Evolutionary conservation across 2,888 invertebrate species (phyloP).

Genomic region (Patella pellucida): DNA sequence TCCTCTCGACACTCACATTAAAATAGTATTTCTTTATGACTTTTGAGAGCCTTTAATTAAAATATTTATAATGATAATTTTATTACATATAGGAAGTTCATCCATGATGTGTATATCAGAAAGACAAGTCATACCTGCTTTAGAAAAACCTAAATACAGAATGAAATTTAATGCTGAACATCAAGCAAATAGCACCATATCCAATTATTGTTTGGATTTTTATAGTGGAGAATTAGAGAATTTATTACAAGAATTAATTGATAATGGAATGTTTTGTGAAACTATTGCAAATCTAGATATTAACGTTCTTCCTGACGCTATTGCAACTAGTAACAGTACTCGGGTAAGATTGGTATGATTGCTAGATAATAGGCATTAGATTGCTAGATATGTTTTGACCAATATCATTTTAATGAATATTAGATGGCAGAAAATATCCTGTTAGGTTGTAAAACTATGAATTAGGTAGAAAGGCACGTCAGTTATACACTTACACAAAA

Average conservation of each 20-base stretch:
- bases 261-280: slow-evolving; percentile 8
- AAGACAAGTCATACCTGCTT: slow-evolving; percentile 5
- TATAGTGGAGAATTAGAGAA: slow-evolving; percentile 19
- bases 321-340: not conserved
- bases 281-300: not conserved
- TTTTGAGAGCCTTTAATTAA: no score
- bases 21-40: no score
- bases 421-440: no score
- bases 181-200: slow-evolving; percentile 8
- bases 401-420: no score
- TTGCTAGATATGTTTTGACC: no score
- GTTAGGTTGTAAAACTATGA: no score
- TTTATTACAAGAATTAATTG: slow-evolving; percentile 14
- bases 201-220: slow-evolving; percentile 18
- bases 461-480: no score
- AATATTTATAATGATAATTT: not conserved
- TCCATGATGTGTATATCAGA: slow-evolving; percentile 26
- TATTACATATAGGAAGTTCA: slow-evolving; percentile 24
- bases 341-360: not conserved
- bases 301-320: not conserved
- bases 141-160: slow-evolving; percentile 18
- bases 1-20: no score
- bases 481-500: no score
- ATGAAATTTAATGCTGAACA: slow-evolving; percentile 13
- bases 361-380: no score